Percentiles rank a stretch among this genome's conserved stretches.
Evolutionary conservation across 2,113 vertebrate genomes (phyloP).

Genomic region (Euleptes europaea): DNA sequence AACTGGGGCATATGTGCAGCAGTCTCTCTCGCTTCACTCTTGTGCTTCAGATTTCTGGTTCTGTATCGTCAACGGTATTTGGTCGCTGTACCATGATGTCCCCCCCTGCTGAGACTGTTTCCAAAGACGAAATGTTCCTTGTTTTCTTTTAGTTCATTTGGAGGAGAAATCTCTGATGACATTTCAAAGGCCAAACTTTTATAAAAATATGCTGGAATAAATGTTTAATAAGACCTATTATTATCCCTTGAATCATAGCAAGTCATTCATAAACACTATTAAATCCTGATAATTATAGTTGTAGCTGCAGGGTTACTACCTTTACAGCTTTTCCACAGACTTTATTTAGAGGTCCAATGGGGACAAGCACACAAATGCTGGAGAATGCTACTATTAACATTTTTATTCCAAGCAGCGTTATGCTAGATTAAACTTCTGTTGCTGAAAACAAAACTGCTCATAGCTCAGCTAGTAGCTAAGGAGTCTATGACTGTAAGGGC

Average conservation of each 20-base stretch:
- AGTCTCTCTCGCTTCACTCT: no score
- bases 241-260: constrained; percentile 71
- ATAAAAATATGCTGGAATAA: constrained; percentile 70
- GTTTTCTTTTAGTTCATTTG: constrained; percentile 57
- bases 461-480: constrained; percentile 50
- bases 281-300: constrained; percentile 72
- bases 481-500: constrained; percentile 21
- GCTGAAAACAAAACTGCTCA: constrained; percentile 57
- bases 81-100: constrained; percentile 22
- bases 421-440: constrained; percentile 61
- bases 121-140: constrained; percentile 37
- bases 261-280: constrained; percentile 73
- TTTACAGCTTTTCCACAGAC: constrained; percentile 59
- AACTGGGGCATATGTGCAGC: no score
- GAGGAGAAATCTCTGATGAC: constrained; percentile 54
- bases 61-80: neutral
- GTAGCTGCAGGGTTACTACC: constrained; percentile 69
- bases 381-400: constrained; percentile 63
- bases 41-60: no score
- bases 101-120: constrained; percentile 30
- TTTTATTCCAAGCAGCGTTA: constrained; percentile 57
- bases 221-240: constrained; percentile 72
- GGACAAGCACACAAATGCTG: constrained; percentile 61
- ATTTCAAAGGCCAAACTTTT: constrained; percentile 68
- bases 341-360: constrained; percentile 72